Conservation (phyloP, 2,888 invertebrate species). For the Leptopterna dolabrata region DNA sequence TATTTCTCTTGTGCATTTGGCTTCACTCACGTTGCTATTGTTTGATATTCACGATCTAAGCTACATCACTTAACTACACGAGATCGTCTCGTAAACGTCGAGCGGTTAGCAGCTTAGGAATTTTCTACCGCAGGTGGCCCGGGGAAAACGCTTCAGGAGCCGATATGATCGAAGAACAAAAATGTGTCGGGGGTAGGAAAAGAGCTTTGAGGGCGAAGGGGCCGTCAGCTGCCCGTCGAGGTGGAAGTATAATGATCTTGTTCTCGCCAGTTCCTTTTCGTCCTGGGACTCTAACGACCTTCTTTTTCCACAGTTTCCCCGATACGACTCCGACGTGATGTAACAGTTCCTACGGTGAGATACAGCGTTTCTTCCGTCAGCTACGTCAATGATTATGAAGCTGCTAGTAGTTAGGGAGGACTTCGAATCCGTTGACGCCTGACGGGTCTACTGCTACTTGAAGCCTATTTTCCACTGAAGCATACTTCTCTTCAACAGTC, state of each 20-base stretch:
- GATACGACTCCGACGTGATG: neutral
- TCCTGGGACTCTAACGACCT: neutral
- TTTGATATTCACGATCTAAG: too few species aligned
- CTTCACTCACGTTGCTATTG: too few species aligned
- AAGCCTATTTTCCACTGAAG: too few species aligned
- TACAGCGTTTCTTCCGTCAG: neutral
- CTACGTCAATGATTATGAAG: neutral
- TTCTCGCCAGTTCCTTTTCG: neutral
- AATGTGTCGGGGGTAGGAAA: neutral
- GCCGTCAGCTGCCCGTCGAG: neutral
- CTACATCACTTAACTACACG: too few species aligned
- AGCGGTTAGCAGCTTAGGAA: neutral
- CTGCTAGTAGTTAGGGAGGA: too few species aligned
- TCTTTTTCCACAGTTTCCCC: neutral
- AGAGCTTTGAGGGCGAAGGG: neutral
- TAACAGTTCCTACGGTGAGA: neutral
- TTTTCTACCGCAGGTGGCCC: neutral
- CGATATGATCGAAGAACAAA: neutral
- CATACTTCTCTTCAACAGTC: too few species aligned
- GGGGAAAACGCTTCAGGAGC: neutral
- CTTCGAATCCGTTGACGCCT: too few species aligned
- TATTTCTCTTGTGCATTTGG: too few species aligned
- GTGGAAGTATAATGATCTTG: neutral
- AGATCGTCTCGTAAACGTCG: too few species aligned
- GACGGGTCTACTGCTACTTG: too few species aligned